Conservation (phyloP, 2,888 invertebrate species). For the Sycophila texana region DNA sequence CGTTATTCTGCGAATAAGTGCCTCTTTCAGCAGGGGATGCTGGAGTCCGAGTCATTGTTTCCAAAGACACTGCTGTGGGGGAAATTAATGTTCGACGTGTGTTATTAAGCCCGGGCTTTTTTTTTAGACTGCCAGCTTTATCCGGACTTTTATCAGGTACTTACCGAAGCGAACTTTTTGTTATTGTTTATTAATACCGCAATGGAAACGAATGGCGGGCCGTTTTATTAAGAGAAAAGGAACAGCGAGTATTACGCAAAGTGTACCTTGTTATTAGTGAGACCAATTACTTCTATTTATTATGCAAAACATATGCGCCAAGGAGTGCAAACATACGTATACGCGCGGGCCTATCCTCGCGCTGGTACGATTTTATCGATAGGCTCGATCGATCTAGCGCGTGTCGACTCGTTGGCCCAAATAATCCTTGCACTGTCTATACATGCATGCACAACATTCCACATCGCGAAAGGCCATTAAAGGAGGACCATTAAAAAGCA, state of each 20-base stretch:
- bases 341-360: neutral
- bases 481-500: neutral
- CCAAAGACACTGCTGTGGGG: too few species aligned
- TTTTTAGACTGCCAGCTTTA: too few species aligned
- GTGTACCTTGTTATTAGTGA: constrained; percentile 48
- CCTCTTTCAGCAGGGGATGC: neutral
- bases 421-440: constrained; percentile 9
- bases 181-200: constrained; percentile 16
- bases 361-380: constrained; percentile 47
- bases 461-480: neutral
- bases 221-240: constrained; percentile 42
- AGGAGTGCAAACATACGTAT: constrained; percentile 25
- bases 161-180: constrained; percentile 22
- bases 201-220: neutral
- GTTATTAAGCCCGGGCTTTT: too few species aligned
- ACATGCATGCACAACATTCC: constrained; percentile 13
- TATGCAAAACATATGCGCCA: constrained; percentile 53
- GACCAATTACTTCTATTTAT: constrained; percentile 55
- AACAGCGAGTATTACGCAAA: constrained; percentile 43
- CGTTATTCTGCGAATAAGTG: neutral
- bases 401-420: constrained; percentile 30
- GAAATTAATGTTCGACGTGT: too few species aligned
- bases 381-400: constrained; percentile 33
- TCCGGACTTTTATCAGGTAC: too few species aligned
- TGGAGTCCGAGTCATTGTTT: neutral